Evolutionary conservation across 1,140 invertebrate species (phyloP).

Genomic region (Hermetia illucens): DNA sequence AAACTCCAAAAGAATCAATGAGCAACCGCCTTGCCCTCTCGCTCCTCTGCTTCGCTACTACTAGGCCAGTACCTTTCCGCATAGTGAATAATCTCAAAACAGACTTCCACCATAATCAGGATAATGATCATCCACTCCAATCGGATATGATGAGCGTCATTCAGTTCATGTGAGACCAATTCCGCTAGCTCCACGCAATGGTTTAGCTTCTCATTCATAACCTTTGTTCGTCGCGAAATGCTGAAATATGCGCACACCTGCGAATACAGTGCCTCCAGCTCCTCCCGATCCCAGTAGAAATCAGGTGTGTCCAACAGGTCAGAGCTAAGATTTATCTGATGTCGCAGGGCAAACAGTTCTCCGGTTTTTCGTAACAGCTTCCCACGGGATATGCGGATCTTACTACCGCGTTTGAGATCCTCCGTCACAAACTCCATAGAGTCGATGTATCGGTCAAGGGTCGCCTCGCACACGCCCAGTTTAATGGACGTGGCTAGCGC

Average conservation of each 20-base stretch:
- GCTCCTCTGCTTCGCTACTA: too few relatives aligned
- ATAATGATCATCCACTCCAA: slow-evolving; percentile 95
- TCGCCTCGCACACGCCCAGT: slow-evolving; percentile 81
- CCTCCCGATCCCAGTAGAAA: slow-evolving; percentile 92
- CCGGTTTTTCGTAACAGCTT: slow-evolving; percentile 80
- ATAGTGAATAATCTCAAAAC: slow-evolving; percentile 75
- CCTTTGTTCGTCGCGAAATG: slow-evolving; percentile 68
- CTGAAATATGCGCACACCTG: slow-evolving; percentile 70
- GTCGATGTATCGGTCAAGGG: slow-evolving; percentile 66
- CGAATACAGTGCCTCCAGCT: slow-evolving; percentile 69
- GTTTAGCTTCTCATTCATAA: slow-evolving; percentile 88
- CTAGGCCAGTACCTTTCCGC: slow-evolving; percentile 35
- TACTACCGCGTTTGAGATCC: slow-evolving; percentile 55
- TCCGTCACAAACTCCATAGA: slow-evolving; percentile 69
- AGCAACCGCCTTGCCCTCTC: too few relatives aligned
- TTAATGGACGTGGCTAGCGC: slow-evolving; percentile 85
- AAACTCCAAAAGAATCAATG: too few relatives aligned
- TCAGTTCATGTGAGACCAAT: slow-evolving; percentile 72
- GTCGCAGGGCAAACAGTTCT: slow-evolving; percentile 76
- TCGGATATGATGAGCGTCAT: slow-evolving; percentile 76
- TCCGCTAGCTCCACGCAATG: slow-evolving; percentile 86
- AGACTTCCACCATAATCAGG: slow-evolving; percentile 88
- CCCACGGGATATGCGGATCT: slow-evolving; percentile 48
- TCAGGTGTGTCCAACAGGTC: slow-evolving; percentile 89
- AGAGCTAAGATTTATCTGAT: slow-evolving; percentile 83